These are phyloP conservation scores for Metridium senile DNA, from an alignment of 92 coral and sea anemone species.

Conservation along the genomic window DNA sequence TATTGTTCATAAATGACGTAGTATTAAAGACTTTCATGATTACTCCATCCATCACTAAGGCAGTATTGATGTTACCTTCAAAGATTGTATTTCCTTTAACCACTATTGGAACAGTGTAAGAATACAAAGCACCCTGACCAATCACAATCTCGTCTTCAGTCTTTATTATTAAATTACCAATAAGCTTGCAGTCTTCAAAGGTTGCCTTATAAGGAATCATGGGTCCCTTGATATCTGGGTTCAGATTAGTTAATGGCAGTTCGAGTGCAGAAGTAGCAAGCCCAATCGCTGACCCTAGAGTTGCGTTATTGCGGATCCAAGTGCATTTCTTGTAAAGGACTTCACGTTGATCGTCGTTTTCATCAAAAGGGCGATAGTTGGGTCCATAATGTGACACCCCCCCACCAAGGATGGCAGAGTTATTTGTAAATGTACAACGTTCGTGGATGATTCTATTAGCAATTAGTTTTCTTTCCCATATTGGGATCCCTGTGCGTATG, in stretches of 20 bases:
- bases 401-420: slow-evolving; percentile 76
- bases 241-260: slow-evolving; percentile 34
- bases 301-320: slow-evolving; percentile 53
- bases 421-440: slow-evolving; percentile 46
- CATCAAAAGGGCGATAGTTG: slow-evolving; percentile 31
- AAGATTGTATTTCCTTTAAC: slow-evolving; percentile 33
- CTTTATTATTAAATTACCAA: slow-evolving; percentile 34
- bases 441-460: slow-evolving; percentile 45
- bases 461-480: slow-evolving; percentile 12
- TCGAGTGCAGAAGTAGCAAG: slow-evolving; percentile 50
- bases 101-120: slow-evolving; percentile 44
- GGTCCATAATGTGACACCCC: slow-evolving; percentile 74
- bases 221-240: slow-evolving; percentile 15
- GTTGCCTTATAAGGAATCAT: slow-evolving; percentile 27
- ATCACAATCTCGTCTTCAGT: slow-evolving; percentile 50
- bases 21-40: slow-evolving; percentile 30
- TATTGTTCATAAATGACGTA: slow-evolving; percentile 28
- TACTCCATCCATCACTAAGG: slow-evolving; percentile 55
- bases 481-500: slow-evolving; percentile 58
- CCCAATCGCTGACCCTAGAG: slow-evolving; percentile 72
- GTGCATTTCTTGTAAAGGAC: slow-evolving; percentile 33
- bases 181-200: slow-evolving; percentile 37
- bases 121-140: slow-evolving; percentile 69
- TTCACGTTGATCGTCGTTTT: slow-evolving; percentile 17
- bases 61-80: slow-evolving; percentile 48